Evolutionary conservation across 2,888 invertebrate genomes (phyloP).

Genomic region (Ischnura elegans): DNA sequence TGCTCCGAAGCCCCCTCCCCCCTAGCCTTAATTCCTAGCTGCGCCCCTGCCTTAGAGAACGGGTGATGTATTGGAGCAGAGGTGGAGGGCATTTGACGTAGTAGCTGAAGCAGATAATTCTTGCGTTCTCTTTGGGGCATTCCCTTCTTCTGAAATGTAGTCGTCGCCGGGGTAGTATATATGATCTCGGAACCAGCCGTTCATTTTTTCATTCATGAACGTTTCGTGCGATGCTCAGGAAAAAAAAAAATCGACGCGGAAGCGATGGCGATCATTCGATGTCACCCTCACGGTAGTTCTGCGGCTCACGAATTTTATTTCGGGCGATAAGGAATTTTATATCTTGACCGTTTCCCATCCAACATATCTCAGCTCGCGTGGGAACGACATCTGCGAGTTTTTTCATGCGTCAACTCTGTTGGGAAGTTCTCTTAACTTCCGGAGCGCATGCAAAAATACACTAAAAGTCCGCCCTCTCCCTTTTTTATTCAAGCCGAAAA

Average conservation of each 20-base stretch:
- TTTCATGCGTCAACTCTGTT: background rate
- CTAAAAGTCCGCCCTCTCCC: background rate
- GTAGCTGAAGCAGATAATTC: too few relatives aligned
- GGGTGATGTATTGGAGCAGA: too few relatives aligned
- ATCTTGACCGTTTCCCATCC: background rate
- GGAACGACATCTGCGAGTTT: constrained; percentile 13
- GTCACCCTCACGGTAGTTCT: background rate
- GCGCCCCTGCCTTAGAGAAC: too few relatives aligned
- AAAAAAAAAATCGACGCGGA: background rate
- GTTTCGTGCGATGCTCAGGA: background rate
- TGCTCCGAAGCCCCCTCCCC: too few relatives aligned
- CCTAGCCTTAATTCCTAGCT: too few relatives aligned
- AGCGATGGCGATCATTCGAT: background rate
- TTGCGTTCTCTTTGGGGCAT: too few relatives aligned
- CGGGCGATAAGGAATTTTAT: background rate
- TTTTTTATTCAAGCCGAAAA: background rate
- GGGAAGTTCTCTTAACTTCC: background rate
- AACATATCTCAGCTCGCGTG: background rate
- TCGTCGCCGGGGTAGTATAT: too few relatives aligned
- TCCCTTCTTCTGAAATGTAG: too few relatives aligned
- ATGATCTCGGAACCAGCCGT: background rate
- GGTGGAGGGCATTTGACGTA: too few relatives aligned
- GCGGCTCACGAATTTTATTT: background rate
- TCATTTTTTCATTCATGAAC: background rate
- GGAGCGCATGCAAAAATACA: constrained; percentile 18